Conservation (phyloP, 1,140 invertebrate genomes). For the Frieseomelitta varia region DNA sequence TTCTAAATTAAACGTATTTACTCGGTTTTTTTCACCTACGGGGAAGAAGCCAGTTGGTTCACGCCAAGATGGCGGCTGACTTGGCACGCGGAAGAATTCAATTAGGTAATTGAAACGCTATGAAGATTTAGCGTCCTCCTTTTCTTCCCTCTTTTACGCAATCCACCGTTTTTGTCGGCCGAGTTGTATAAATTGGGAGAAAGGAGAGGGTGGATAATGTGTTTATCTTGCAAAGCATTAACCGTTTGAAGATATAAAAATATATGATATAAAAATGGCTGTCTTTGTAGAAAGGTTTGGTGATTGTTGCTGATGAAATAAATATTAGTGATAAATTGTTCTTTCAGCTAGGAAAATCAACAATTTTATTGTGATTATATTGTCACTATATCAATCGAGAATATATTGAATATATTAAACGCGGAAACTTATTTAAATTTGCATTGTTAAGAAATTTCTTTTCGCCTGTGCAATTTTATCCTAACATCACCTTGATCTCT, state of each 20-base stretch:
- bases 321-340: neutral
- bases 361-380: too few relatives aligned
- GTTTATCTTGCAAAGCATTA: neutral
- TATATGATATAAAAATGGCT: neutral
- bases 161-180: neutral
- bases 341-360: too few relatives aligned
- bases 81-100: neutral
- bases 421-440: too few relatives aligned
- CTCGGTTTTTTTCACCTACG: neutral
- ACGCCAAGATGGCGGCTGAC: neutral
- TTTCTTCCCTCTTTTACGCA: neutral
- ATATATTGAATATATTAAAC: too few relatives aligned
- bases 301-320: neutral
- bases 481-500: too few relatives aligned
- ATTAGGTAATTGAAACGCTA: conserved; percentile 26
- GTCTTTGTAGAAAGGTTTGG: neutral
- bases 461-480: too few relatives aligned
- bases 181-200: neutral
- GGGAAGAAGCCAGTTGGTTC: neutral
- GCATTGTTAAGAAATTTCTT: too few relatives aligned
- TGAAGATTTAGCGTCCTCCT: neutral
- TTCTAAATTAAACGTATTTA: neutral
- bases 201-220: neutral
- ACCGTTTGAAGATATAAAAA: too few relatives aligned
- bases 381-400: too few relatives aligned